phyloP scores from a whole-genome alignment of 2,797 vertebrate species.

The Hylomyscus alleni region DNA sequence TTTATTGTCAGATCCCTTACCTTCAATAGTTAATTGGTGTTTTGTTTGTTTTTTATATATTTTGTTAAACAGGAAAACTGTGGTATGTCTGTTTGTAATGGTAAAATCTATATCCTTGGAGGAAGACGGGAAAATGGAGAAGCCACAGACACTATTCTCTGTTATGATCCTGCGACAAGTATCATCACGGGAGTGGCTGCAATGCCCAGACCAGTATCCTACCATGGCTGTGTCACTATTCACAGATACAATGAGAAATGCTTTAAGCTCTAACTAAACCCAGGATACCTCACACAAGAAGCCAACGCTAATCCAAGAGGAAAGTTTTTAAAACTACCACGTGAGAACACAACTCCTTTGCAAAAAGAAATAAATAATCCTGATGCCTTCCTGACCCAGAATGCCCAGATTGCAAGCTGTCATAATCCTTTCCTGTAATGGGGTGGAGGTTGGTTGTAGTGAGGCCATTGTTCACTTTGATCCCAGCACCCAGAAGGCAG shows the following conservation, averaged over 20 bases:
- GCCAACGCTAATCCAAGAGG: slow-evolving; percentile 79
- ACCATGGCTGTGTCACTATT: slow-evolving; percentile 98
- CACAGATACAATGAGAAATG: slow-evolving; percentile 98
- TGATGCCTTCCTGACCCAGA: slow-evolving; percentile 77
- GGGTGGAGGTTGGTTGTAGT: not conserved
- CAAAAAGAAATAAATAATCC: slow-evolving; percentile 61
- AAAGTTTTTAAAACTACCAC: slow-evolving; percentile 82
- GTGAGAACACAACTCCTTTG: slow-evolving; percentile 78
- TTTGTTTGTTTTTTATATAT: slow-evolving; percentile 71
- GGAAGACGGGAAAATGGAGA: slow-evolving; percentile 96
- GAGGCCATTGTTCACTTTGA: not conserved
- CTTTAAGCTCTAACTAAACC: slow-evolving; percentile 89
- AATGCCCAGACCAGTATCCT: slow-evolving; percentile 98
- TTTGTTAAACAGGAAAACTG: slow-evolving; percentile 95
- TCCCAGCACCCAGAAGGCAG: not conserved
- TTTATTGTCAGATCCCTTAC: slow-evolving; percentile 66
- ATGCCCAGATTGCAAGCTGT: slow-evolving; percentile 74
- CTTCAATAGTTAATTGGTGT: not conserved
- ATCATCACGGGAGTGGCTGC: slow-evolving; percentile 97
- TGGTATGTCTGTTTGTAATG: slow-evolving; percentile 99
- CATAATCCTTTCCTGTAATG: slow-evolving; percentile 77
- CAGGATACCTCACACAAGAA: slow-evolving; percentile 78
- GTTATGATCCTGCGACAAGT: slow-evolving; percentile 96
- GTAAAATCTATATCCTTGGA: slow-evolving; percentile 98
- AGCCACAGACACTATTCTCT: slow-evolving; percentile 96